These are phyloP conservation scores for Danaus plexippus DNA, from an alignment of 1,140 invertebrate genomes.

Conservation along the genomic window DNA sequence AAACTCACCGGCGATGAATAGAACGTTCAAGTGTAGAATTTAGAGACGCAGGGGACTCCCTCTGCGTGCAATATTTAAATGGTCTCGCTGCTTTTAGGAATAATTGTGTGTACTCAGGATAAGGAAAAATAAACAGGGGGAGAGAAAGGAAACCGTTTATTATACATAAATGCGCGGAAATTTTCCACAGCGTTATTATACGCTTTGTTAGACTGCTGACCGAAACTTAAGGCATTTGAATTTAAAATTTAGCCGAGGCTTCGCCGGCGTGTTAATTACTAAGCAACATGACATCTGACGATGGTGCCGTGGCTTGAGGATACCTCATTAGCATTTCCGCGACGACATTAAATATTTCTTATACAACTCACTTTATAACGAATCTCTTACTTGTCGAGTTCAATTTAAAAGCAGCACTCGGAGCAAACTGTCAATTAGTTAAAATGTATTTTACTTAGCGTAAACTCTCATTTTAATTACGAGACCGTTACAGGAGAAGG, in stretches of 20 bases:
- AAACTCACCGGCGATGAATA: slow-evolving; percentile 25
- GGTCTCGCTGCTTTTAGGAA: slow-evolving; percentile 6
- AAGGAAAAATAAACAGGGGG: slow-evolving; percentile 27
- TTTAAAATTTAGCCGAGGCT: slow-evolving; percentile 54
- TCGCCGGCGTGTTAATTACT: slow-evolving; percentile 51
- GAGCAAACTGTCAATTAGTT: too few relatives aligned
- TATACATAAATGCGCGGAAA: slow-evolving; percentile 10
- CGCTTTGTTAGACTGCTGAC: slow-evolving; percentile 26
- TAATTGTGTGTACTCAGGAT: slow-evolving; percentile 35
- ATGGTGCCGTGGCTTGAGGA: slow-evolving; percentile 10
- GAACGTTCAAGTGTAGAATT: slow-evolving; percentile 25
- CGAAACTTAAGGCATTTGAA: slow-evolving; percentile 46
- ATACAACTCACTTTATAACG: too few relatives aligned
- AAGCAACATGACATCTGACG: slow-evolving; percentile 40
- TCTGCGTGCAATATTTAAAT: slow-evolving; percentile 1
- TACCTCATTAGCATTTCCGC: slow-evolving; percentile 24
- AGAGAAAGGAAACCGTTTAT: slow-evolving; percentile 20
- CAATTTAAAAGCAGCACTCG: too few relatives aligned
- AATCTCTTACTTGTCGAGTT: too few relatives aligned
- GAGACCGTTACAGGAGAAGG: not conserved
- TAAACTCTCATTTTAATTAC: too few relatives aligned
- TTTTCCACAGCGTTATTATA: slow-evolving; percentile 16
- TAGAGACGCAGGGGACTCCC: slow-evolving; percentile 10
- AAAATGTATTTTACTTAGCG: too few relatives aligned
- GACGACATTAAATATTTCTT: not conserved